Percentiles rank a stretch among this genome's conserved stretches.
Evolutionary conservation across 1,140 invertebrate genomes (phyloP).

Genomic region (Eumaeus atala): DNA sequence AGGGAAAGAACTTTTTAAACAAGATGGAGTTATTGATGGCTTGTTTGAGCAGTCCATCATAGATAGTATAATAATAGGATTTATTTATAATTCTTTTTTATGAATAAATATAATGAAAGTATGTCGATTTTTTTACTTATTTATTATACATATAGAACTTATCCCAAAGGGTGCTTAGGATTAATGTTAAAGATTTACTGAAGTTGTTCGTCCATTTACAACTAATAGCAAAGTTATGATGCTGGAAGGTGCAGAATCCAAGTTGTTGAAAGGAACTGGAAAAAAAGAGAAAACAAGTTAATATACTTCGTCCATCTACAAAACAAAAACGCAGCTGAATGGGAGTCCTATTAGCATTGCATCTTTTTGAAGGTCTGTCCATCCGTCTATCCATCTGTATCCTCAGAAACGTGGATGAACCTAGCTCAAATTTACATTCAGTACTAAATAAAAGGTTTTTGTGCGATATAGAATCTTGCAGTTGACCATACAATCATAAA

Average conservation of each 20-base stretch:
- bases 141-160: conserved; percentile 66
- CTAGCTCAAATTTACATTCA: too few species aligned
- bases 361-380: too few species aligned
- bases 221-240: conserved; percentile 17
- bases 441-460: too few species aligned
- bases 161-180: conserved; percentile 63
- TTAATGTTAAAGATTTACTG: conserved; percentile 68
- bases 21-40: conserved; percentile 98
- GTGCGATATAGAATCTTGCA: too few species aligned
- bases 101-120: conserved; percentile 19
- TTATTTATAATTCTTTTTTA: conserved; percentile 13
- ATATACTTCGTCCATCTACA: too few species aligned
- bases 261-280: conserved; percentile 13
- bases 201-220: conserved; percentile 58
- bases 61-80: conserved; percentile 24
- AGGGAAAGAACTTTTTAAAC: conserved; percentile 97
- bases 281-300: background rate
- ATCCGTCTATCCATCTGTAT: too few species aligned
- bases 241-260: conserved; percentile 13
- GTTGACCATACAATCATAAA: too few species aligned
- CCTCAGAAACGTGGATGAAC: too few species aligned
- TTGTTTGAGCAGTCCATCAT: conserved; percentile 79
- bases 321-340: too few species aligned
- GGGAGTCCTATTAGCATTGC: too few species aligned
- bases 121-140: conserved; percentile 37